These are phyloP conservation scores for Helleia helle DNA, from an alignment of 2,888 invertebrate species.

Conservation along the genomic window DNA sequence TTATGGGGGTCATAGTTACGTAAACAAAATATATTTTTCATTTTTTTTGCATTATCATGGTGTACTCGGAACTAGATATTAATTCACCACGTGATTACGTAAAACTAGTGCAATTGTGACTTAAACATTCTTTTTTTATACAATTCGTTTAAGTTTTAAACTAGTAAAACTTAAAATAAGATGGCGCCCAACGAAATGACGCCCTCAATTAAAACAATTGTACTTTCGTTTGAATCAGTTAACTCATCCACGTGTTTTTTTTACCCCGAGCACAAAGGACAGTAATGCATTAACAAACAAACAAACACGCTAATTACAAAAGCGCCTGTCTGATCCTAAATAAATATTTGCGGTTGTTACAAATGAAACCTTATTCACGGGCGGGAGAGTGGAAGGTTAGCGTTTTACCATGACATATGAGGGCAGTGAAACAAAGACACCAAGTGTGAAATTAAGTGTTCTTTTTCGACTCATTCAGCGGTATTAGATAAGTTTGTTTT, in stretches of 20 bases:
- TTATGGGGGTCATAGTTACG: too few species aligned
- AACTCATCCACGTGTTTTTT: slow-evolving; percentile 6
- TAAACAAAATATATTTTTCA: too few species aligned
- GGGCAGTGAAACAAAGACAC: slow-evolving; percentile 3
- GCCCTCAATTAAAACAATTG: not conserved
- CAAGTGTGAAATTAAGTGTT: not conserved
- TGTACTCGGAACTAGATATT: too few species aligned
- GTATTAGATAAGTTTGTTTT: too few species aligned
- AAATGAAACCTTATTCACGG: slow-evolving; percentile 2
- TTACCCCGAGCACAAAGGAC: slow-evolving; percentile 8
- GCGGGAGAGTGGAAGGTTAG: not conserved
- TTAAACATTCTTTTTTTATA: too few species aligned
- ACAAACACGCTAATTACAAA: slow-evolving; percentile 21
- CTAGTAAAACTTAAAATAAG: too few species aligned
- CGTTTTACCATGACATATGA: slow-evolving; percentile 1
- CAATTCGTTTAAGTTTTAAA: too few species aligned
- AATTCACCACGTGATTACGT: too few species aligned
- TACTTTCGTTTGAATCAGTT: not conserved
- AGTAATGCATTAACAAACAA: slow-evolving; percentile 15
- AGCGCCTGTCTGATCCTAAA: slow-evolving; percentile 17
- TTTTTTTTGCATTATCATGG: too few species aligned
- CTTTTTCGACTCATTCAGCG: too few species aligned
- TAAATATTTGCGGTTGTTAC: slow-evolving; percentile 13
- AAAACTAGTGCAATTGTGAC: too few species aligned
- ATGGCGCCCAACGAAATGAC: not conserved